Percentiles rank a stretch among this genome's conserved stretches.
phyloP scores from a whole-genome alignment of 2,888 invertebrate genomes.

The Dione vanillae region DNA sequence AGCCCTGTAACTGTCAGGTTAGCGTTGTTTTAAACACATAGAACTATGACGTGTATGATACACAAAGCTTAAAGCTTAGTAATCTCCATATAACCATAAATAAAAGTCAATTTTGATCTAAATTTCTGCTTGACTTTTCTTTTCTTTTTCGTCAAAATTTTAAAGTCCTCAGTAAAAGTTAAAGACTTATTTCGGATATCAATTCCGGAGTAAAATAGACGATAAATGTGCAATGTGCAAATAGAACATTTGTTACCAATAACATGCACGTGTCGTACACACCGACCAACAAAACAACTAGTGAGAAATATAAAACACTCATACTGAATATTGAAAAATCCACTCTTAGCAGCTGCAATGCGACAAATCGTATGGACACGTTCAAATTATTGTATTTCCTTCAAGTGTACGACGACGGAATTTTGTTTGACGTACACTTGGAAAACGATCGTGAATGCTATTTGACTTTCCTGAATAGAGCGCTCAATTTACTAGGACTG shows the following conservation, averaged over 20 bases:
- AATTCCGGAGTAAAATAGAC: too few species aligned
- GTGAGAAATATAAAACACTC: conserved; percentile 47
- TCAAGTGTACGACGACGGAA: conserved; percentile 51
- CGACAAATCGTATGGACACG: conserved; percentile 77
- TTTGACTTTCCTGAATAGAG: conserved; percentile 26
- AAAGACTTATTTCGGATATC: too few species aligned
- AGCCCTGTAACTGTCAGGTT: too few species aligned
- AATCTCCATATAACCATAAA: too few species aligned
- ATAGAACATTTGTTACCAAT: conserved; percentile 19
- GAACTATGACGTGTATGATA: too few species aligned
- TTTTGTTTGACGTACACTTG: conserved; percentile 64
- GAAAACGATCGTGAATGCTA: conserved; percentile 26
- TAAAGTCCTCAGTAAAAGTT: too few species aligned
- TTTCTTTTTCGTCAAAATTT: too few species aligned
- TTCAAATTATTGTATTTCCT: conserved; percentile 54
- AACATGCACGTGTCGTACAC: conserved; percentile 1
- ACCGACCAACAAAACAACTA: conserved; percentile 46
- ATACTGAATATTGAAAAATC: conserved; percentile 64
- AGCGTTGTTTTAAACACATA: too few species aligned
- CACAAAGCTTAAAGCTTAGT: too few species aligned
- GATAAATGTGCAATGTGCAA: not conserved
- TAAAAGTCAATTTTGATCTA: too few species aligned
- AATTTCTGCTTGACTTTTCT: too few species aligned
- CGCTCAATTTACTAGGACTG: conserved; percentile 4
- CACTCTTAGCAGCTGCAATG: conserved; percentile 67